Evolutionary conservation across 2,797 vertebrate species (phyloP).

Genomic region (Enteromius mattozi): DNA sequence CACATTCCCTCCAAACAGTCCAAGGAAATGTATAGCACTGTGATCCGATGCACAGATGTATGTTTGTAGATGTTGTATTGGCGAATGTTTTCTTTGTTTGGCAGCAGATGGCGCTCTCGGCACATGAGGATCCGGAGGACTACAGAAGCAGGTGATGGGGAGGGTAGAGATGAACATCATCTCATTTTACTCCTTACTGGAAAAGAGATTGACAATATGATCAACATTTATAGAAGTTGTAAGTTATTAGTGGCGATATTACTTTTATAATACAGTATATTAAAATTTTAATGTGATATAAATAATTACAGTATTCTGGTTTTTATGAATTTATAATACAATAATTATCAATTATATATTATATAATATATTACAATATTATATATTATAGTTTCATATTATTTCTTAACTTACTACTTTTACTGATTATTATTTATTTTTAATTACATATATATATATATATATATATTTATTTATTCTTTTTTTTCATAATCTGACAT

Average conservation of each 20-base stretch:
- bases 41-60: background rate
- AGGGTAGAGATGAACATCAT: constrained; percentile 16
- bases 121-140: constrained; percentile 17
- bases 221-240: background rate
- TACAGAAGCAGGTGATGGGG: constrained; percentile 6
- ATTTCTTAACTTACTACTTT: background rate
- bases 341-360: background rate
- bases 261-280: background rate
- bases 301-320: background rate
- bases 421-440: background rate
- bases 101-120: constrained; percentile 37
- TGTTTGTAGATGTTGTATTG: background rate
- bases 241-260: background rate
- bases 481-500: background rate
- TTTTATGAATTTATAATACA: background rate
- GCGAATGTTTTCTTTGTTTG: constrained; percentile 19
- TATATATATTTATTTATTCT: too few relatives aligned
- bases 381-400: background rate
- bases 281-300: background rate
- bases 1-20: background rate
- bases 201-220: constrained; percentile 4
- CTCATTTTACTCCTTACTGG: constrained; percentile 19
- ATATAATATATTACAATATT: background rate
- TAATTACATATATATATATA: too few relatives aligned
- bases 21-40: constrained; percentile 6